phyloP scores from a whole-genome alignment of 2,113 vertebrate species.

The Cyanoliseus patagonus region DNA sequence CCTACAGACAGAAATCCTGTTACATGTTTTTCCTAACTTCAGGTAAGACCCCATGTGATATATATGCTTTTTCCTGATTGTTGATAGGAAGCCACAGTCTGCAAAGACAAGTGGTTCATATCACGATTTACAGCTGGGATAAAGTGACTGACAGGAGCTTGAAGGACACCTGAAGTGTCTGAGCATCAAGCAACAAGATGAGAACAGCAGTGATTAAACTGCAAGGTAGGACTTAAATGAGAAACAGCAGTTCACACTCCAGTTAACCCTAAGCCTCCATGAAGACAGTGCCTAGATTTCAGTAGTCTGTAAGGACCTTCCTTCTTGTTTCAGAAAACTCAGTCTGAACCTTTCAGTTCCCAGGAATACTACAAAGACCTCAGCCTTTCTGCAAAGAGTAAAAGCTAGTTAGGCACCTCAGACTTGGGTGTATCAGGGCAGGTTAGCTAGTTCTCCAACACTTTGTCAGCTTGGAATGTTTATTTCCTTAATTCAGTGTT shows the following conservation, averaged over 20 bases:
- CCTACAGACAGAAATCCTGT: neutral
- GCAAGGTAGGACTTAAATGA: neutral
- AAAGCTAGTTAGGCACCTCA: neutral
- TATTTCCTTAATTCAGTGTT: neutral
- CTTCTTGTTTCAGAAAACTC: neutral
- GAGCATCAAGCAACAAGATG: neutral
- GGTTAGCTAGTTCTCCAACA: neutral
- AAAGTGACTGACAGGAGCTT: neutral
- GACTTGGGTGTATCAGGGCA: neutral
- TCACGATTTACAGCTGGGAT: neutral
- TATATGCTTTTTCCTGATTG: neutral
- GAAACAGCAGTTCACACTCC: neutral
- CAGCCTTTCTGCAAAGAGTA: neutral
- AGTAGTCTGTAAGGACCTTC: neutral
- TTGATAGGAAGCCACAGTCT: neutral
- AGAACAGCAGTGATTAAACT: neutral
- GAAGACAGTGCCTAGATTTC: neutral
- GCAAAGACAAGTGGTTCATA: neutral
- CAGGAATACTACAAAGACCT: neutral
- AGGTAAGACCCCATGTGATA: neutral
- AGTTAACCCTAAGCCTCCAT: neutral
- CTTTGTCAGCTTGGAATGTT: neutral
- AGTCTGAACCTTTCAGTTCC: neutral
- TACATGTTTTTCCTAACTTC: neutral
- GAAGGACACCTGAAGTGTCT: neutral